A percentile compares a stretch with the other conserved stretches of the same genome.
Evolutionary conservation across 2,888 invertebrate genomes (phyloP).

Genomic region (Drosophila peninsularis): DNA sequence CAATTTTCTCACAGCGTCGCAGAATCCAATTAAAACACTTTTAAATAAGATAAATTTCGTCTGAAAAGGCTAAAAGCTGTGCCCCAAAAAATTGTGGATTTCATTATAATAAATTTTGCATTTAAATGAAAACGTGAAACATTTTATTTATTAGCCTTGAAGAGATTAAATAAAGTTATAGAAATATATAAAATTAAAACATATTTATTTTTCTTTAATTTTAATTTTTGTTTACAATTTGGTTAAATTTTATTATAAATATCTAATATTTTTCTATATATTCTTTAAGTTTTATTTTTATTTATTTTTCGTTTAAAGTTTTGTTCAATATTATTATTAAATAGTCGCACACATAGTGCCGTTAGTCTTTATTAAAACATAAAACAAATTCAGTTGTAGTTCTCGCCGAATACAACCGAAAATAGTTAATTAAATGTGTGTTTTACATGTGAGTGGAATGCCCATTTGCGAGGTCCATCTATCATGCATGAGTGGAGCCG

Average conservation of each 20-base stretch:
- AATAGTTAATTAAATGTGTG: conserved; percentile 1
- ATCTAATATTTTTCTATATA: too few relatives aligned
- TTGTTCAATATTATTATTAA: too few relatives aligned
- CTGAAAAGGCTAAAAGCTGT: conserved; percentile 14
- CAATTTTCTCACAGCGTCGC: conserved; percentile 21
- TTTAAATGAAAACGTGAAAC: neutral
- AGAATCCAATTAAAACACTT: conserved; percentile 36
- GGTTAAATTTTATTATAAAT: too few relatives aligned
- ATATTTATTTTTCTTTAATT: too few relatives aligned
- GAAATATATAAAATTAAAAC: neutral
- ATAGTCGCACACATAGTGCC: too few relatives aligned
- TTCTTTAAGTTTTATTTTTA: too few relatives aligned
- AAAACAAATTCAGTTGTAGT: too few relatives aligned
- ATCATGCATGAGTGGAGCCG: conserved; percentile 49
- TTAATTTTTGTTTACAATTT: too few relatives aligned
- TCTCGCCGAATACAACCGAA: neutral
- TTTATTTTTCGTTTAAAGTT: too few relatives aligned
- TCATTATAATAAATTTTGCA: neutral
- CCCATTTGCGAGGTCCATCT: conserved; percentile 36
- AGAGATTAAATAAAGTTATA: too few relatives aligned
- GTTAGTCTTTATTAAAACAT: too few relatives aligned
- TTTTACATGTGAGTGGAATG: conserved; percentile 1
- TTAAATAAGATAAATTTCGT: conserved; percentile 17
- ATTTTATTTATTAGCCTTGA: neutral
- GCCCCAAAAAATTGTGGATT: neutral